Base-by-base conservation (phyloP, 1,140 invertebrate genomes). In the Anoplolepis gracilipes region DNA sequence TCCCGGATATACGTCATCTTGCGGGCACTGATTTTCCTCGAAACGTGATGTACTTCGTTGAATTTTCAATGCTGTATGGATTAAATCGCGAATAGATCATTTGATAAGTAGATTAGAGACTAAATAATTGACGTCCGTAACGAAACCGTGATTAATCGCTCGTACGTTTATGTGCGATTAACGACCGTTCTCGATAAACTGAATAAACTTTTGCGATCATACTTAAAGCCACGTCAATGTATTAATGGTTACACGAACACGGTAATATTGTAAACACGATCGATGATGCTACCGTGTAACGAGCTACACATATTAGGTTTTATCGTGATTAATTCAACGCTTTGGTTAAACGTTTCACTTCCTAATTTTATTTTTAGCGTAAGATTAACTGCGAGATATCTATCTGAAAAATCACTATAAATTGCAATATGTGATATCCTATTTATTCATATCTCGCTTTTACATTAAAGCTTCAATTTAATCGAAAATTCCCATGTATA, bases 231-330 rank as follows among this genome's bases (percentile, higher is more conserved):
- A 67, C 65, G 59, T 81, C 70, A 72, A 59, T 33, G 65, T 81
- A 73, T 82, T 82, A 82, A 82, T 72, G 67, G 67, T 53, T n/a
- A 53, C 78, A 13, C 22, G 62, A 33, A 78, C 49, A n/a, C 49
- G n/a, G 36, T 82, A 82, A 46, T 36, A 73, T 82, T 82, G 67
- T 82, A 82, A 82, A 82, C 55, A 72, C 65, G 78, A 81, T 81
- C 78, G 53, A 82, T 82, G 67, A 72, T 57, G 53, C 53, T 81
- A 42, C 30, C 65, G 53, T 36, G 25, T 28, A 81, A 81, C 30
- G 19, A 16, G 5, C 16, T 33, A 25, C n/a, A 73, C 57, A 46
- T 36, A 82, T 33, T 53, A 61, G 19, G 8, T 82, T 82, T 82
- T 82, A 82, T 82, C 78, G 19, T 73, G 36, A n/a, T 82, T 82